Conservation (phyloP, 92 coral and sea anemone species). For the Parazoanthus darwini region DNA sequence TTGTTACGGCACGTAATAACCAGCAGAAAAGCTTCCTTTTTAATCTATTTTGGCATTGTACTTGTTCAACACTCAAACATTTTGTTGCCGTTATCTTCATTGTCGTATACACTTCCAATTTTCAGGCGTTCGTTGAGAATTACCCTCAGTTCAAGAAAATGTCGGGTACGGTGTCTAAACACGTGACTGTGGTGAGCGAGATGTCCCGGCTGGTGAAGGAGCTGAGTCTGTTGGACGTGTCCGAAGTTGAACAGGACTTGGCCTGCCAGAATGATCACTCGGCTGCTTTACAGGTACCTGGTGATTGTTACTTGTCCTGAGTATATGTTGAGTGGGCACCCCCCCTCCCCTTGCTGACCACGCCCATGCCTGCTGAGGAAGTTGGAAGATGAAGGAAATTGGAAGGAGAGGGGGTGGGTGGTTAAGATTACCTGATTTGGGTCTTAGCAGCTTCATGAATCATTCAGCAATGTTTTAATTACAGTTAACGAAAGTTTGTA, state of each 20-base stretch:
- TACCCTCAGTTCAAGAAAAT: slow-evolving; percentile 98
- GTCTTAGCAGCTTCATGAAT: no score
- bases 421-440: no score
- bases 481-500: no score
- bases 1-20: no score
- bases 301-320: background rate
- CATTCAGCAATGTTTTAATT: no score
- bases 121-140: slow-evolving; percentile 93
- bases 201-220: slow-evolving; percentile 90
- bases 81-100: no score
- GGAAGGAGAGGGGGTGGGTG: no score
- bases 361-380: background rate
- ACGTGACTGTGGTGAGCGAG: slow-evolving; percentile 98
- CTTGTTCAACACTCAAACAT: no score
- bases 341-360: background rate
- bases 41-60: no score
- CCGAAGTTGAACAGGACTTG: slow-evolving; percentile 98
- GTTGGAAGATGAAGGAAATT: no score
- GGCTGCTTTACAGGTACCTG: slow-evolving; percentile 80
- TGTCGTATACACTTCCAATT: background rate
- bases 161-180: slow-evolving; percentile 98
- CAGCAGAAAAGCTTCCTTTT: no score
- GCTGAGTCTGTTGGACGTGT: slow-evolving; percentile 81
- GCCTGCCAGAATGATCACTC: slow-evolving; percentile 95
- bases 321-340: background rate